A percentile compares a stretch with the other conserved stretches of the same genome.
Conservation (phyloP, 2,113 vertebrate genomes). For the Dromaius novaehollandiae region DNA sequence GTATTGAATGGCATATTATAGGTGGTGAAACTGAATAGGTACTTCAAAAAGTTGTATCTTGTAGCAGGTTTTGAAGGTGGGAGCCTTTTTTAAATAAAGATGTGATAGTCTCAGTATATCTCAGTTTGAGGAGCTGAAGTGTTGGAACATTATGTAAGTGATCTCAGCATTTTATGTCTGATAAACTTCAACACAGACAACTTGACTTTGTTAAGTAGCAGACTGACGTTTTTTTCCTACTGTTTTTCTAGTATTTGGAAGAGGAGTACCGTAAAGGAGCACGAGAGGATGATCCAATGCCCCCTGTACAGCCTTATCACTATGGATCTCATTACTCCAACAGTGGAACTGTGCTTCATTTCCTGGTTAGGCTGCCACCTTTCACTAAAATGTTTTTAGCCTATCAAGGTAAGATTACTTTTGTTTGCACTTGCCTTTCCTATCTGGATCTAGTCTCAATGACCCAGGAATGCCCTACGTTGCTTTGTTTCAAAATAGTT, state of each 20-base stretch:
- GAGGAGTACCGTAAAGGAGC: constrained; percentile 96
- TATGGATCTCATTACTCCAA: constrained; percentile 99
- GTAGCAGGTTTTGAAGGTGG: neutral
- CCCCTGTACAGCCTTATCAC: constrained; percentile 96
- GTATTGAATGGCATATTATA: neutral
- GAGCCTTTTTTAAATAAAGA: neutral
- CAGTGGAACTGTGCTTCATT: constrained; percentile 97
- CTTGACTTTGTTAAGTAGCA: neutral
- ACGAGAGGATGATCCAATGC: constrained; percentile 97
- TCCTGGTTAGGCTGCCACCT: constrained; percentile 95
- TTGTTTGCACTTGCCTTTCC: neutral
- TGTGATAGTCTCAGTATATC: neutral
- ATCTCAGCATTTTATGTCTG: neutral
- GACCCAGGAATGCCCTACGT: neutral
- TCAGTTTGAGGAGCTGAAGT: neutral
- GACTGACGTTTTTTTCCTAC: neutral
- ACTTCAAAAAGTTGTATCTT: neutral
- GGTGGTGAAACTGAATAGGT: neutral
- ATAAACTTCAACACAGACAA: neutral
- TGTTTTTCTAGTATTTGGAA: constrained; percentile 87
- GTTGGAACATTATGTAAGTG: neutral
- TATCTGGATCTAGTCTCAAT: neutral
- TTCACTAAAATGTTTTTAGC: constrained; percentile 99
- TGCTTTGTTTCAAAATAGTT: neutral
- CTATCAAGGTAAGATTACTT: constrained; percentile 87